Evolutionary conservation across 2,113 vertebrate genomes (phyloP), one percentile per base, ranked within the genome.

Genomic region (Melozone crissalis): DNA sequence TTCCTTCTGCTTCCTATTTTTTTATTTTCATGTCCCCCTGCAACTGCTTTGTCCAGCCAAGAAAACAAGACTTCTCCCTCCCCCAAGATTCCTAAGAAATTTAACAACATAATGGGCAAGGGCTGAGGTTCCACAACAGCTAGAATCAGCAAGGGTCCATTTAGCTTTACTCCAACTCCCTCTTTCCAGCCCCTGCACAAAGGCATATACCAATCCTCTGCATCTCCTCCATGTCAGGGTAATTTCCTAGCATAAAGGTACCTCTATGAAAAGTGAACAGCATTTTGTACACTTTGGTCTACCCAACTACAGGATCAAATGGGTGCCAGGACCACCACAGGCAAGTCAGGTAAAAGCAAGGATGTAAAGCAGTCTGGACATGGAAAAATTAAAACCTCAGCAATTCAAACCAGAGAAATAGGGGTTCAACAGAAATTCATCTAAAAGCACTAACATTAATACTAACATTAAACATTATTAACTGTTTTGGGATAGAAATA

Each of bases 1-100:
- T 95, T 73, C 85, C 68, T 95, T 85, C 54, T 61, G 62, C 37
- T 83, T 92, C 61, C 73, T 92, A 76, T 85, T 91, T 83, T 91
- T 69, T 37, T 37, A 73, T 92, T 92, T 94, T 94, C 75, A 77
- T 63, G 43, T 19, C 33, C 47, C 74, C 69, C 47, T 44, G 24
- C 31, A 90, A 95, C 15, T 57, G 47, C 57, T 76, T 90, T 78
- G 65, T 84, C 44, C 61, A 93, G 85, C 85, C 90, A 94, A 61
- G 61, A 78, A 93, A 94, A 78, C 23, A 93, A 68, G 69, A 49
- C 26, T 59, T 61, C 41, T 78, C n/a, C 69, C 83, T 87, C 79
- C 79, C 44, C 9, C 61, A 57, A 43, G 69, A 92, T 78, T 74
- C 86, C 69, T 57, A 63, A 78, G 39, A 74, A 94, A 87, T 47